These are phyloP conservation scores for Rhea pennata DNA, from an alignment of 2,113 vertebrate genomes.

Conservation along the genomic window DNA sequence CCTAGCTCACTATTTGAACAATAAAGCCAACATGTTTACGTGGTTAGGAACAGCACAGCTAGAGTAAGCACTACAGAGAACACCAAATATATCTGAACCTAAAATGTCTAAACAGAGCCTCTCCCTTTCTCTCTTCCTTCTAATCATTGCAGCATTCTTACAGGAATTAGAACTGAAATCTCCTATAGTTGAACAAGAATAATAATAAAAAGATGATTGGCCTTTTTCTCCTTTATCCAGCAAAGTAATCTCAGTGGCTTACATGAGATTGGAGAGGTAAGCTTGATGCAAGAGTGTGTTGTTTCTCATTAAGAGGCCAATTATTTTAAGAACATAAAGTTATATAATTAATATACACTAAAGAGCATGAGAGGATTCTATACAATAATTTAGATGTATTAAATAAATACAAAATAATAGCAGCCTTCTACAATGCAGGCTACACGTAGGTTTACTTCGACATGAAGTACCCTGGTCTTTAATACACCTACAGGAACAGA, in stretches of 20 bases:
- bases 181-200: neutral
- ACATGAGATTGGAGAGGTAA: neutral
- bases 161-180: neutral
- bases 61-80: neutral
- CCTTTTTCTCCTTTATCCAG: neutral
- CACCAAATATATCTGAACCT: neutral
- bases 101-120: neutral
- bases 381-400: conserved; percentile 88
- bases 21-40: neutral
- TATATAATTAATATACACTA: conserved; percentile 51
- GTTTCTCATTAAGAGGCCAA: conserved; percentile 68
- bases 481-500: conserved; percentile 84
- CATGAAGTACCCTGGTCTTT: conserved; percentile 89
- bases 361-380: conserved; percentile 38
- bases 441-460: conserved; percentile 85
- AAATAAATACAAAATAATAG: conserved; percentile 88
- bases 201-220: neutral
- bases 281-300: neutral
- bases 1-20: neutral
- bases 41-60: neutral
- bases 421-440: conserved; percentile 94
- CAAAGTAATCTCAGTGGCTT: neutral
- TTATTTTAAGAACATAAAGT: conserved; percentile 63
- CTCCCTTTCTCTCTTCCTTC: neutral
- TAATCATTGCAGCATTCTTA: neutral